Percentiles rank a stretch among this genome's conserved stretches.
phyloP scores from a whole-genome alignment of 2,113 vertebrate species.

The Pleuronectes platessa region DNA sequence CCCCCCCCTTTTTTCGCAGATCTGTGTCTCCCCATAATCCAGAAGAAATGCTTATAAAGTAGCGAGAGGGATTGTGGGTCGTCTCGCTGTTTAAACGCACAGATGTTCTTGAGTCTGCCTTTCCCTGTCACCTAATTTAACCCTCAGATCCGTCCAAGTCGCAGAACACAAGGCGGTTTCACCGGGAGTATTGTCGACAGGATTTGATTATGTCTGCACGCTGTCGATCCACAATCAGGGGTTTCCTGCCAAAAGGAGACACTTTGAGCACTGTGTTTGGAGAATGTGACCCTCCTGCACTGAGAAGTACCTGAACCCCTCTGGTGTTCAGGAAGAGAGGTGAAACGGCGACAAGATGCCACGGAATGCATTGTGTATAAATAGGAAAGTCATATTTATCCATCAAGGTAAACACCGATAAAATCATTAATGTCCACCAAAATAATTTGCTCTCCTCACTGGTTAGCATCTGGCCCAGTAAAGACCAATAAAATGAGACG shows the following conservation, averaged over 20 bases:
- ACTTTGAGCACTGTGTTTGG: background rate
- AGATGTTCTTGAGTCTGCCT: background rate
- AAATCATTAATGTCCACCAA: background rate
- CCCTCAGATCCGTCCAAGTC: background rate
- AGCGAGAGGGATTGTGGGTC: background rate
- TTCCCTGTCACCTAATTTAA: conserved; percentile 3
- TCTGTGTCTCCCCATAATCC: background rate
- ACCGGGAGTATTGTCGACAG: background rate
- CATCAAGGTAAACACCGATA: background rate
- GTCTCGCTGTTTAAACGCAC: background rate
- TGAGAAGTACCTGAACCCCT: background rate
- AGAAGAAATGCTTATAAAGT: conserved; percentile 1
- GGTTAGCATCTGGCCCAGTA: conserved; percentile 38
- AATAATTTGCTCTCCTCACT: conserved; percentile 15
- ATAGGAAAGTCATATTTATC: background rate
- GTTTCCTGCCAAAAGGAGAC: background rate
- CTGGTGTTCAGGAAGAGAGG: too few species aligned
- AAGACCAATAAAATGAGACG: conserved; percentile 34
- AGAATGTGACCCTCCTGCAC: too few species aligned
- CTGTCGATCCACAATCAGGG: background rate
- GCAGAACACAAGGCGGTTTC: background rate
- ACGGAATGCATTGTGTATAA: too few species aligned
- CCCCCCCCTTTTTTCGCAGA: background rate
- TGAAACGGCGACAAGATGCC: too few species aligned
- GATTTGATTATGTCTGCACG: conserved; percentile 2